phyloP scores from a whole-genome alignment of 2,113 vertebrate species.

The Cololabis saira region DNA sequence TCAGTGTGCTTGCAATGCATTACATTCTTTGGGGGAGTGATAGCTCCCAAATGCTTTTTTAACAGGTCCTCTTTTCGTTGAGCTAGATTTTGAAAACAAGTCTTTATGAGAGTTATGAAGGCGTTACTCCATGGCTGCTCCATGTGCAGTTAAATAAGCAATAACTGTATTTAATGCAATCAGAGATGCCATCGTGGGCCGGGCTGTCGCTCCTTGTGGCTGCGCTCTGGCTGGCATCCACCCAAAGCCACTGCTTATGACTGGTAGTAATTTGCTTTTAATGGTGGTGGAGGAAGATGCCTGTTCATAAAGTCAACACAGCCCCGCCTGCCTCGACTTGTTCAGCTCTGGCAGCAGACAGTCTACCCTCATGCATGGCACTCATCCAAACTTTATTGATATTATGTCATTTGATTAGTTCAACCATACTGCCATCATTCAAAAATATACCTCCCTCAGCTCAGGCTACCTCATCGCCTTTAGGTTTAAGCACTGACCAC shows the following conservation, averaged over 20 bases:
- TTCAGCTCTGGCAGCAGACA: conserved; percentile 33
- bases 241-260: conserved; percentile 60
- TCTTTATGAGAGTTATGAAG: conserved; percentile 58
- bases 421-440: conserved; percentile 22
- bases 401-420: conserved; percentile 45
- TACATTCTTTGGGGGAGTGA: neutral
- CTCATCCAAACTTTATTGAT: conserved; percentile 29
- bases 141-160: conserved; percentile 52
- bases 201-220: conserved; percentile 62
- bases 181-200: conserved; percentile 31
- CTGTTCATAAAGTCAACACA: conserved; percentile 65
- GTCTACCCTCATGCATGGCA: conserved; percentile 32
- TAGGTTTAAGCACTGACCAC: conserved; percentile 19
- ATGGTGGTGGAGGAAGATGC: conserved; percentile 56
- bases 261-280: conserved; percentile 71
- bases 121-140: conserved; percentile 33
- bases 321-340: conserved; percentile 54
- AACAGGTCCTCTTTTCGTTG: conserved; percentile 7
- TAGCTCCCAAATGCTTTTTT: neutral
- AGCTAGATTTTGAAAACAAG: conserved; percentile 50
- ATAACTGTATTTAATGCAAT: conserved; percentile 58
- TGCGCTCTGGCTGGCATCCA: conserved; percentile 44
- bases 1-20: conserved; percentile 9
- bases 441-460: conserved; percentile 28
- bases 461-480: neutral